These are phyloP conservation scores for Brachionus rotundiformis DNA, from an alignment of 1,140 invertebrate species.

Conservation along the genomic window DNA sequence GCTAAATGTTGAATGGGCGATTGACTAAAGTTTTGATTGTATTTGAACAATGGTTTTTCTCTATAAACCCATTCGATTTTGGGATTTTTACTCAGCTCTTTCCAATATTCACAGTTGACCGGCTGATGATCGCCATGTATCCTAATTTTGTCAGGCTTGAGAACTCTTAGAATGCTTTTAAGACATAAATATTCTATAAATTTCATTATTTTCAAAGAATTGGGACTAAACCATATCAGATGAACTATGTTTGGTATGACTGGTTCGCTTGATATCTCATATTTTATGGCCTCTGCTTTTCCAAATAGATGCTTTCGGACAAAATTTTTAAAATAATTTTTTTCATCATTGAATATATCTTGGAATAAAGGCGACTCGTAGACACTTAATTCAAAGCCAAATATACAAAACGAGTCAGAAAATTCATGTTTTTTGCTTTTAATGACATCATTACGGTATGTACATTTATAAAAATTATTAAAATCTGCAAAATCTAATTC, in stretches of 20 bases:
- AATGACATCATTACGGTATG: slow-evolving; percentile 8
- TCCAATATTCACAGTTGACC: slow-evolving; percentile 8
- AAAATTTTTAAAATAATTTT: slow-evolving; percentile 35
- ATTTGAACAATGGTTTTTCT: slow-evolving; percentile 26
- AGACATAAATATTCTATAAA: slow-evolving; percentile 43
- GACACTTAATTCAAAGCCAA: slow-evolving; percentile 31
- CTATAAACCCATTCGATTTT: slow-evolving; percentile 41
- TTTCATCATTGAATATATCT: neutral
- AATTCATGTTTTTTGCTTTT: neutral
- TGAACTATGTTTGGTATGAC: slow-evolving; percentile 29
- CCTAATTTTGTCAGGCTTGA: slow-evolving; percentile 38
- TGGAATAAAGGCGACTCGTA: slow-evolving; percentile 32
- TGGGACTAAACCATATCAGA: slow-evolving; percentile 45
- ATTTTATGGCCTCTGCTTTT: neutral
- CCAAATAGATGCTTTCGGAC: neutral
- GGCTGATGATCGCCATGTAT: slow-evolving; percentile 45
- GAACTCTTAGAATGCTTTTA: neutral
- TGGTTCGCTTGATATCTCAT: neutral
- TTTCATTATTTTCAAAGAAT: neutral
- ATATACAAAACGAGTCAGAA: slow-evolving; percentile 7
- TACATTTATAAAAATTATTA: slow-evolving; percentile 47
- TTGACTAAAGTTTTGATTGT: slow-evolving; percentile 21
- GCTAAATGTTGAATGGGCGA: slow-evolving; percentile 51
- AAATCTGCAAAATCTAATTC: neutral
- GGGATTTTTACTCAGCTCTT: slow-evolving; percentile 37